Conservation (phyloP, 2,797 vertebrate species). For the Acanthornis magna region DNA sequence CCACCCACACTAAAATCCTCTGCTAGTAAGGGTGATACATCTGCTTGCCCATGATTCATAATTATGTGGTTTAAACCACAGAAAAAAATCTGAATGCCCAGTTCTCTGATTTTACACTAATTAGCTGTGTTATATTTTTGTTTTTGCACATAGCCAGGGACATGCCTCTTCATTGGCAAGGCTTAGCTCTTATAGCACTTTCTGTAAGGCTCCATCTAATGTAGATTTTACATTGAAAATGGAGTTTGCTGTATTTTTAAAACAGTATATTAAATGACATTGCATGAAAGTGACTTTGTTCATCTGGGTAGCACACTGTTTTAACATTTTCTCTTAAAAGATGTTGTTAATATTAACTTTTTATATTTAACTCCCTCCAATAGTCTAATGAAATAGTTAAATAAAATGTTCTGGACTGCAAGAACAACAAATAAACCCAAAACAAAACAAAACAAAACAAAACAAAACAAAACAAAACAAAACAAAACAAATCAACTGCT, state of each 20-base stretch:
- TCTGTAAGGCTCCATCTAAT: neutral
- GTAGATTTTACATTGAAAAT: neutral
- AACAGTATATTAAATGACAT: neutral
- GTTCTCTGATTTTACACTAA: neutral
- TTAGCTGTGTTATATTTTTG: neutral
- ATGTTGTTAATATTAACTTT: neutral
- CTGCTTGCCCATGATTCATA: neutral
- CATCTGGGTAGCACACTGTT: neutral
- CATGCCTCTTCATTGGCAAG: neutral
- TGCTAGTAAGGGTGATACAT: neutral
- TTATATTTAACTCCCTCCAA: neutral
- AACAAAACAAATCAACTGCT: no score
- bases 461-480: no score
- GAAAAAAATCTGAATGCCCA: neutral
- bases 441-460: neutral
- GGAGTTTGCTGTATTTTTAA: neutral
- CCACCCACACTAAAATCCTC: neutral
- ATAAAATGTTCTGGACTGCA: neutral
- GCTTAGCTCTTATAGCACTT: neutral
- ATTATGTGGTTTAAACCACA: neutral
- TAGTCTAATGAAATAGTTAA: neutral
- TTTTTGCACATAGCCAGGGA: neutral
- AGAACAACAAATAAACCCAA: neutral
- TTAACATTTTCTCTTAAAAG: neutral
- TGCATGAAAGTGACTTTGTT: neutral